Evolutionary conservation across 2,888 invertebrate species (phyloP), one percentile per base, ranked within the genome.

Genomic region (Ceraclea dissimilis): DNA sequence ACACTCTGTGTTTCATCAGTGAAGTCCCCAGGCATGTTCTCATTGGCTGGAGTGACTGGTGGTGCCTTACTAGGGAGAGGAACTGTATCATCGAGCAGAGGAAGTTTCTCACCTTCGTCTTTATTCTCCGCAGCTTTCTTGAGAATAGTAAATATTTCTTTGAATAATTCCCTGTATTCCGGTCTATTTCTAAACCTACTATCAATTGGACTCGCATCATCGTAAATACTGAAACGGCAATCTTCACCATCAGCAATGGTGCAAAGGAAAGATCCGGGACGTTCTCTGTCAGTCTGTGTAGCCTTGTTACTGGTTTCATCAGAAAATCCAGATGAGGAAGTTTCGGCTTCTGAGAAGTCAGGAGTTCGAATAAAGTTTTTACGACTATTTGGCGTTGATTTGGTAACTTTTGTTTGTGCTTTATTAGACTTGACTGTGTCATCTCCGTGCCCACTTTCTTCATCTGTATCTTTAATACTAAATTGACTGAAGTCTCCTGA

Each of bases 201-300:
- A 66, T 90, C 89, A 68, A 90, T 84, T 0, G 88, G 86, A 66
- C 83, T 88, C 51, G 80, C 87, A 67, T 88, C 86, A 66, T 88
- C 88, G 67, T 90, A 91, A 67, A 90, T 90, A 69, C 89, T 90
- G 68, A 90, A 88, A 63, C 87, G 86, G 69, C 89, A 90, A 68
- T 90, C 88, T 64, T 90, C 90, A 11, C 90, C 90, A 67, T 90
- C 90, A 52, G 86, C 88, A 60, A 91, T 90, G 1, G 89, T 88
- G 72, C 90, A 90, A 51, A 91, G 74, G 70, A 90, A 87, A 16
- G 87, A 88, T n/a, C 90, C 90, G 0, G 86, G 84, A 11, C 86
- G 78, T 60, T 82, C 81, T 34, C 80, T 81, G 60, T 90, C 90
- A 0, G 91, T 92, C 68, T 92, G 91, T 2, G 91, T 91, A 2